Base-by-base conservation (phyloP, 2,797 vertebrate species). In the Coreius guichenoti region DNA sequence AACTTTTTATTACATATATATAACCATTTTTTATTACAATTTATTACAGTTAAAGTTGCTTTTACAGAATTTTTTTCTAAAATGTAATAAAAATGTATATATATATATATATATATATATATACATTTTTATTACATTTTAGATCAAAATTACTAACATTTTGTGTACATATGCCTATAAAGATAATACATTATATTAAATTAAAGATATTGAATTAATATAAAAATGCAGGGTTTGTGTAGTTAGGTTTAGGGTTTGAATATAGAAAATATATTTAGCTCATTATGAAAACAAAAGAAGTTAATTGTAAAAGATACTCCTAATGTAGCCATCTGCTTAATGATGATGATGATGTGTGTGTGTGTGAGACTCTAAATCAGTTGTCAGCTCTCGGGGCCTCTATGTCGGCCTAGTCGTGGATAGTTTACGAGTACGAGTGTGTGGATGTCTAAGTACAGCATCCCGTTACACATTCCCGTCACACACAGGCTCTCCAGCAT, bases 401-500 rank as follows among this genome's bases (percentile, higher is more conserved):
- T 8, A 5, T 14, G 14, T 56, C 2, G 61, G 61, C 61, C 73
- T 56, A 56, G 31, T 74, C 31, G 45, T 43, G 13, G 77, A 63
- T 39, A 72, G 49, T 80, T 83, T 67, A 83, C 21, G 82, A 84
- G 77, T 73, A 39, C 47, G 67, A 21, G 14, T 81, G 47, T 68
- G 63, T 81, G 54, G 65, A 77, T 77, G 73, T 81, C 14, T 51
- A 45, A 80, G 58, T 49, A 79, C 75, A 83, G 75, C 74, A 86
- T 78, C 80, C 65, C 73, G 47, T 87, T 69, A 43, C 69, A 75
- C 84, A 88, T 87, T 84, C 87, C 91, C 92, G 83, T 84, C 82
- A 86, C 80, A 83, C 83, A 85, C 80, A 74, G 51, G 83, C 74
- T 88, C 91, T 69, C 87, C 91, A 88, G 94, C 91, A 92, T 90